Evolutionary conservation across 2,113 vertebrate species (phyloP).

Genomic region (Hyperopisus bebe): DNA sequence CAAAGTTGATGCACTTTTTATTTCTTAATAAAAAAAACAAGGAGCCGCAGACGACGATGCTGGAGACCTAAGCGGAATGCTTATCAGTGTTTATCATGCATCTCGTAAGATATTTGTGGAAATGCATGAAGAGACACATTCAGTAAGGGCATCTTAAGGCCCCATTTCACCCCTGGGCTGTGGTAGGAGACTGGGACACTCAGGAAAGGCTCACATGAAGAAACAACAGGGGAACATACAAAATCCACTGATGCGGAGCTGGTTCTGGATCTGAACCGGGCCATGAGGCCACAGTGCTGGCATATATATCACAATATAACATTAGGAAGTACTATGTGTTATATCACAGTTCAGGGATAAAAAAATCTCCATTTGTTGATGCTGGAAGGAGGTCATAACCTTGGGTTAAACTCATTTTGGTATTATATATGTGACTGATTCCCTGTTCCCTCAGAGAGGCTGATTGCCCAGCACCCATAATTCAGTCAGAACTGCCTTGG

Average conservation of each 20-base stretch:
- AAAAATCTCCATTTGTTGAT: conserved; percentile 26
- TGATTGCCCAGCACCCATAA: conserved; percentile 36
- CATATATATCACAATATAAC: not conserved
- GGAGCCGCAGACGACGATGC: not conserved
- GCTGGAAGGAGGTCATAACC: conserved; percentile 33
- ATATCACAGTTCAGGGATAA: conserved; percentile 34
- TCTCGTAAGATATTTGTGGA: not conserved
- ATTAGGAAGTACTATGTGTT: conserved; percentile 27
- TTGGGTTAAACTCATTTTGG: conserved; percentile 35
- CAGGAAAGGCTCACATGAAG: not conserved
- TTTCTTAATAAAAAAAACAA: not conserved
- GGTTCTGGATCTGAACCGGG: not conserved
- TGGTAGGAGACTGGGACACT: not conserved
- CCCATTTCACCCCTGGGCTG: not conserved
- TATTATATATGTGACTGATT: conserved; percentile 25
- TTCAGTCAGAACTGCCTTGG: conserved; percentile 28
- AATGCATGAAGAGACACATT: not conserved
- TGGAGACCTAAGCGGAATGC: not conserved
- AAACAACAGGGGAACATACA: not conserved
- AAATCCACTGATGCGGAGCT: no score
- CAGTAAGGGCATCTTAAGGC: not conserved
- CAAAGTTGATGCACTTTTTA: not conserved
- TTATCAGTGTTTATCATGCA: not conserved
- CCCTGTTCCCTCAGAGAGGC: not conserved
- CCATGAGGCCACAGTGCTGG: not conserved